Percentiles rank a stretch among this genome's conserved stretches.
These are phyloP conservation scores for Hoplodrina blanda DNA, from an alignment of 2,888 invertebrate species.

Conservation along the genomic window DNA sequence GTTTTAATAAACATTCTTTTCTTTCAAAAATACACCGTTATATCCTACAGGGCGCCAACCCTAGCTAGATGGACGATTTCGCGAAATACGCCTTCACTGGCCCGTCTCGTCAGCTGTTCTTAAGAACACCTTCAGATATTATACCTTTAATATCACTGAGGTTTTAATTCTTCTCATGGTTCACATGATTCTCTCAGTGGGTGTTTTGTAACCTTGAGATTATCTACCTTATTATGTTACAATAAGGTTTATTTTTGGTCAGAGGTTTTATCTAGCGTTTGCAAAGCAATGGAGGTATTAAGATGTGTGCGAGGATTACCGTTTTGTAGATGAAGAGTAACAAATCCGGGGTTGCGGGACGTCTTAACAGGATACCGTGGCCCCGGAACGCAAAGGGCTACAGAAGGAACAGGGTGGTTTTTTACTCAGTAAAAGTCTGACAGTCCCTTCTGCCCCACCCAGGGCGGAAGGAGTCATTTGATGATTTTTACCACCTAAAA, in stretches of 20 bases:
- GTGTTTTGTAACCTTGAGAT: slow-evolving; percentile 35
- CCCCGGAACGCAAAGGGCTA: too few species aligned
- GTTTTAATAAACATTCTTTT: too few species aligned
- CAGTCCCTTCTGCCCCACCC: too few species aligned
- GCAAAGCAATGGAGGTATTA: not conserved
- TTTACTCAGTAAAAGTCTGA: too few species aligned
- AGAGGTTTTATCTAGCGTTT: not conserved
- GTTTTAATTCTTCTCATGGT: slow-evolving; percentile 60
- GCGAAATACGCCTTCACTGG: slow-evolving; percentile 52
- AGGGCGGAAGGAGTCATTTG: too few species aligned
- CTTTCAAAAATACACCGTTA: not conserved
- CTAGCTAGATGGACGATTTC: slow-evolving; percentile 51
- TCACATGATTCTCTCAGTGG: slow-evolving; percentile 46
- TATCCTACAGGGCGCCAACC: slow-evolving; percentile 34
- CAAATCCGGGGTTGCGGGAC: too few species aligned
- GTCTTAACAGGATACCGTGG: too few species aligned
- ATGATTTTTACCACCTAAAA: too few species aligned
- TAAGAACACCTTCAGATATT: slow-evolving; percentile 58
- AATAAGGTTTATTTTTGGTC: not conserved
- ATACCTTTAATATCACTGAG: slow-evolving; percentile 48
- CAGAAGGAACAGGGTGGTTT: too few species aligned
- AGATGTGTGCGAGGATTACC: not conserved
- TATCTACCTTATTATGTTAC: not conserved
- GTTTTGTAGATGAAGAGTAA: not conserved
- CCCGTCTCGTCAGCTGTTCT: slow-evolving; percentile 51